Base-by-base conservation (phyloP, 2,797 vertebrate genomes). In the Etheostoma perlongum region DNA sequence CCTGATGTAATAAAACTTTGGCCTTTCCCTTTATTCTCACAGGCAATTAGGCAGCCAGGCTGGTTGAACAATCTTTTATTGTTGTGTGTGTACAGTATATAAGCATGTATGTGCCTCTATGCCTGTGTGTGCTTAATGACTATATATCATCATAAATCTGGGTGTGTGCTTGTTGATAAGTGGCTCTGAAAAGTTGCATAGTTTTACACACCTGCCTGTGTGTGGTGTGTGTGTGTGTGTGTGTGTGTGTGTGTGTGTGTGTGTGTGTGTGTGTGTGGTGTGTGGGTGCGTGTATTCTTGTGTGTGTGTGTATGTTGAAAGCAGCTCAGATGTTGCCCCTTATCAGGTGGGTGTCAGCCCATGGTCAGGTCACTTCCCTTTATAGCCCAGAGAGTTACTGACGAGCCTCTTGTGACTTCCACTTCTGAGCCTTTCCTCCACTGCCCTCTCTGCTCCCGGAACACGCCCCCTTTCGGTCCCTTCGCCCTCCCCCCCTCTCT, bases 351-450 rank as follows among this genome's bases (percentile, higher is more conserved):
- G 63, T 78, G 76, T 79, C 59, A 67, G 48, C 62, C 57, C 59
- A 69, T 5, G 16, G 75, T 91, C 82, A 83, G 76, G 21, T 74
- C 60, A 4, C 79, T 79, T 92, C 92, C 75, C 83, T 83, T 90
- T 91, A 89, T 93, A 93, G 90, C 85, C 74, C 68, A 44, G 74
- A 74, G 73, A 89, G 67, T 89, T 84, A 78, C 21, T 9, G 55
- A 66, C 60, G 11, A 6, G 76, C 68, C 82, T 64, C 80, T 67
- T 64, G 42, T 54, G 60, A 77, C 67, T 79, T 65, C 60, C 68
- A 66, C 81, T 68, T 84, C 78, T 33, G 72, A 85, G 67, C 83
- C 70, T 47, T 40, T 40, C 36, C 61, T 47, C 72, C 73, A 49
- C 54, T 57, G 12, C 48, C 44, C 64, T 13, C 67, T 74, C 30